Percentiles rank a stretch among this genome's conserved stretches.
Evolutionary conservation across 2,113 vertebrate genomes (phyloP).

Genomic region (Tor tambroides): DNA sequence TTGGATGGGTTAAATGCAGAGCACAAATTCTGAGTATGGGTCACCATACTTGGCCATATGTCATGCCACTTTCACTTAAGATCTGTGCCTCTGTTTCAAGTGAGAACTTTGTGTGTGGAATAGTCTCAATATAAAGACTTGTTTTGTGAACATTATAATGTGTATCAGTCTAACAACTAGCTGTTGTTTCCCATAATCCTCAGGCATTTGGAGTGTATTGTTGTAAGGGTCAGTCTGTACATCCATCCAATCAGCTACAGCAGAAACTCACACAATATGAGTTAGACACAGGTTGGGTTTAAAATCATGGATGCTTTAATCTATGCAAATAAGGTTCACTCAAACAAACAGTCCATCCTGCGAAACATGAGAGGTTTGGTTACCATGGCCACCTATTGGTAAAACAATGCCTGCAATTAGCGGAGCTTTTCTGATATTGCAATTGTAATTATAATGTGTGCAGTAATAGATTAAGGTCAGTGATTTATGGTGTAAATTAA

Average conservation of each 20-base stretch:
- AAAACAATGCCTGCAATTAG: slow-evolving; percentile 58
- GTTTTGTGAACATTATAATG: background rate
- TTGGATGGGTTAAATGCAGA: too few species aligned
- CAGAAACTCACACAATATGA: background rate
- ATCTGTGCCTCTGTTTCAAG: background rate
- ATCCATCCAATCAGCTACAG: background rate
- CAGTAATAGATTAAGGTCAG: slow-evolving; percentile 35
- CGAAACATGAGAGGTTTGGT: slow-evolving; percentile 30
- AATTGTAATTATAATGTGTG: slow-evolving; percentile 48
- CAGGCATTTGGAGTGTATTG: background rate
- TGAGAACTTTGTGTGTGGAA: background rate
- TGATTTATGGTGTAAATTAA: slow-evolving; percentile 51
- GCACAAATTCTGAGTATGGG: too few species aligned
- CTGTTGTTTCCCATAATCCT: background rate
- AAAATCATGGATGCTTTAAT: background rate
- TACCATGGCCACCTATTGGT: slow-evolving; percentile 45
- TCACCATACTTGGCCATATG: too few species aligned
- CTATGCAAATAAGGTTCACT: background rate
- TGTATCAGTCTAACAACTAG: background rate
- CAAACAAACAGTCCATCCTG: background rate
- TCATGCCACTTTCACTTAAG: too few species aligned
- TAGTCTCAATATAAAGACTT: background rate
- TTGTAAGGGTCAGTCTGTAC: background rate
- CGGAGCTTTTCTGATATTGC: slow-evolving; percentile 48
- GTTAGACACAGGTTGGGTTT: too few species aligned